Evolutionary conservation across 2,797 vertebrate species (phyloP), one percentile per base, ranked within the genome.

Genomic region (Botia kubotai): DNA sequence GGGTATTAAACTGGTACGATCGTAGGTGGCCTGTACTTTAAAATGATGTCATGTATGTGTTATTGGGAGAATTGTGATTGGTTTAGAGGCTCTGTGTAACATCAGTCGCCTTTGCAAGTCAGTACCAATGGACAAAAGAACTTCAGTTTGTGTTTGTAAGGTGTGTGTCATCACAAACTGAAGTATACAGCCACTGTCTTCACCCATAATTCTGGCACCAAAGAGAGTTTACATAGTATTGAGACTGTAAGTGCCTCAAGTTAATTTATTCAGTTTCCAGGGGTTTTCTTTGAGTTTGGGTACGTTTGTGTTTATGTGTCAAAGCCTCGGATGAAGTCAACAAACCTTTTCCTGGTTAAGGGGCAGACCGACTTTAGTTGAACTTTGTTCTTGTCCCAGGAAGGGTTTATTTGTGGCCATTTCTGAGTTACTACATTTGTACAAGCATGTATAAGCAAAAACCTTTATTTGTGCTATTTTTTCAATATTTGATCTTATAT

Each of bases 1-100:
- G 85, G 98, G 98, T 19, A 97, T 99, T 88, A 99, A 99, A 90
- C 95, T 99, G 1, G 96, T 99, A 75, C 95, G 94, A 89, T 98
- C 98, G 8, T 99, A 93, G 75, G 23, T 13, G 63, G 69, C 60
- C 46, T 68, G 33, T 58, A 53, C 39, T 67, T 73, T 43, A 33
- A 55, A 21, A 63, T 73, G 23, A 33, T 23, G 60, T 66, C 11
- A 50, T 50, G 46, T 81, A n/a, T 66, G 50, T 77, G 4, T 48
- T 79, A 39, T 53, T 65, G 46, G 21, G 10, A 48, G 48, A 72
- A 17, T 3, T 6, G 6, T 65, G 33, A 29, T 63, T 33, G 14
- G 29, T 63, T 63, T 16, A 29, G 29, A 29, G 2, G 23, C 23
- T 57, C n/a, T n/a, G 55, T 11, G 8, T 57, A n/a, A 57, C 19